These are phyloP conservation scores for Monochamus saltuarius DNA, from an alignment of 1,140 invertebrate genomes.

Conservation along the genomic window DNA sequence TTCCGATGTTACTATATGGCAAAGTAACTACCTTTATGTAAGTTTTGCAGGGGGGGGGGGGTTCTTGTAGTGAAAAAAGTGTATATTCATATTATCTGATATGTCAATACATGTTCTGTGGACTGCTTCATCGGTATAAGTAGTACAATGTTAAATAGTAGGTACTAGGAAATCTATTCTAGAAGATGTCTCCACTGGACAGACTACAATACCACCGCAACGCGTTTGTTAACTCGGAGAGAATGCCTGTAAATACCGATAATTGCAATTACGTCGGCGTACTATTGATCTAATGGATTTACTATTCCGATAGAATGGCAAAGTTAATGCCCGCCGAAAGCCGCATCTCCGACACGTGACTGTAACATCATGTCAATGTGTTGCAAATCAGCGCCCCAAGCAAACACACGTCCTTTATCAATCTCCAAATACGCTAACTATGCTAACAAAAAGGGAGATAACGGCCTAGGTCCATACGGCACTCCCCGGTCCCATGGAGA, in stretches of 20 bases:
- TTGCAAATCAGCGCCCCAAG: slow-evolving; percentile 34
- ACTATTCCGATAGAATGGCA: slow-evolving; percentile 15
- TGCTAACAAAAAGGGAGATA: slow-evolving; percentile 9
- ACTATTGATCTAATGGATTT: slow-evolving; percentile 14
- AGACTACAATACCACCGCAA: not conserved
- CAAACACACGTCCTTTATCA: slow-evolving; percentile 26
- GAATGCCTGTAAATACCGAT: slow-evolving; percentile 12
- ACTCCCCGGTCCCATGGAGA: too few relatives aligned
- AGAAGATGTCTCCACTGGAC: too few relatives aligned
- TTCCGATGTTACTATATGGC: too few relatives aligned
- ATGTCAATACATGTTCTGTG: too few relatives aligned
- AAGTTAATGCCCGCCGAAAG: slow-evolving; percentile 18
- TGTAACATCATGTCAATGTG: slow-evolving; percentile 37
- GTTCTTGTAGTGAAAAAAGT: too few relatives aligned
- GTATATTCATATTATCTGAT: too few relatives aligned
- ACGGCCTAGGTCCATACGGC: not conserved
- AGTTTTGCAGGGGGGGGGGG: too few relatives aligned
- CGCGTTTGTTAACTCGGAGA: slow-evolving; percentile 6
- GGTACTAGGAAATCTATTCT: too few relatives aligned
- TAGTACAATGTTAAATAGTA: too few relatives aligned
- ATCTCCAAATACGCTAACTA: slow-evolving; percentile 6
- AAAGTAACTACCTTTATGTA: too few relatives aligned
- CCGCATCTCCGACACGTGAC: slow-evolving; percentile 29
- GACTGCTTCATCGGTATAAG: too few relatives aligned
- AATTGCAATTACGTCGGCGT: slow-evolving; percentile 2